These are phyloP conservation scores for Anadara kagoshimensis DNA, from an alignment of 1,140 invertebrate species.

Conservation along the genomic window DNA sequence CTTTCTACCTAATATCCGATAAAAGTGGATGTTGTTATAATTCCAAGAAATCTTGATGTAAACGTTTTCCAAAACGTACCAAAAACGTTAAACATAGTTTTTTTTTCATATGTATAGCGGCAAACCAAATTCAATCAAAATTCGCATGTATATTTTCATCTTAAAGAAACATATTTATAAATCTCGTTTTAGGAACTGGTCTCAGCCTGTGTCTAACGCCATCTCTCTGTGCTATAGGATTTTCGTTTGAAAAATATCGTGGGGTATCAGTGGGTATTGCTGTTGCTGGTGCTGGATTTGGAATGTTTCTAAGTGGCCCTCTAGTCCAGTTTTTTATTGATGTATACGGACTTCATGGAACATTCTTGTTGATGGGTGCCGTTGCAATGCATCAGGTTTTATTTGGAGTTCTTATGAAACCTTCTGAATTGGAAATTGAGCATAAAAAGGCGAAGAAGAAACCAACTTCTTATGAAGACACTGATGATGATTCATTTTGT, in stretches of 20 bases:
- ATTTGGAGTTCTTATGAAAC: constrained; percentile 42
- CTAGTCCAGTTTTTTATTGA: constrained; percentile 35
- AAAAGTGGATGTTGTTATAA: too few relatives aligned
- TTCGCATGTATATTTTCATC: not conserved
- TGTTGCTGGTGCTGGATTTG: constrained; percentile 35
- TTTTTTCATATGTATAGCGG: too few relatives aligned
- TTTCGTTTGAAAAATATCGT: constrained; percentile 45
- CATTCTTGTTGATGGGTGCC: constrained; percentile 40
- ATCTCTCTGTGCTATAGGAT: constrained; percentile 33
- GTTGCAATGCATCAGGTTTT: constrained; percentile 28
- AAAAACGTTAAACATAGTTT: too few relatives aligned
- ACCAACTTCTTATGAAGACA: not conserved
- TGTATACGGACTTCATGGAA: constrained; percentile 37
- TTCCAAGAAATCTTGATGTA: too few relatives aligned
- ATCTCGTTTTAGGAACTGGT: constrained; percentile 35
- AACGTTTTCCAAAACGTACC: too few relatives aligned
- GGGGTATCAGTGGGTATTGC: constrained; percentile 37
- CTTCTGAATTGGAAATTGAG: constrained; percentile 34
- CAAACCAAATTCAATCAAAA: too few relatives aligned
- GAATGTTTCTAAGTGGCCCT: constrained; percentile 43
- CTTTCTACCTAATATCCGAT: too few relatives aligned
- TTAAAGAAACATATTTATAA: not conserved
- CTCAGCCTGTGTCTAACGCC: constrained; percentile 31
- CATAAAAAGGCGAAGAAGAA: constrained; percentile 2
- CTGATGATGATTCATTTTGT: not conserved